These are phyloP conservation scores for Urophycis tenuis DNA, from an alignment of 2,797 vertebrate species.

Conservation along the genomic window DNA sequence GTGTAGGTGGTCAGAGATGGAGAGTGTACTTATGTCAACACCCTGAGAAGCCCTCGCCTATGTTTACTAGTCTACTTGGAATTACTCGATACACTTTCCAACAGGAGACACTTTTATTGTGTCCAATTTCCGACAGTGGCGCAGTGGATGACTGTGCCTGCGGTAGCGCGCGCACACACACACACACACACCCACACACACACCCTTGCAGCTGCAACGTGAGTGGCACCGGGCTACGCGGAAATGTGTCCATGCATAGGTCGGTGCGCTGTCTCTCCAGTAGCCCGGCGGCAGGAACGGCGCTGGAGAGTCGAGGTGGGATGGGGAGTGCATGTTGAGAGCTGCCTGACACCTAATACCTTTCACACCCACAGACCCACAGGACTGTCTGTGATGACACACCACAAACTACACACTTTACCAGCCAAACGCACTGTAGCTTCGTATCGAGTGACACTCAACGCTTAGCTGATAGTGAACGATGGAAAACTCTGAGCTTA, in stretches of 20 bases:
- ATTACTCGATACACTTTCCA: background rate
- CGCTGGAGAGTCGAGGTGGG: background rate
- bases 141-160: background rate
- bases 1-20: background rate
- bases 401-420: slow-evolving; percentile 23
- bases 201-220: background rate
- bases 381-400: slow-evolving; percentile 29
- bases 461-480: slow-evolving; percentile 29
- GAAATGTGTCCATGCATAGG: background rate
- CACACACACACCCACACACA: background rate
- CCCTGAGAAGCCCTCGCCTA: background rate
- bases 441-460: slow-evolving; percentile 36
- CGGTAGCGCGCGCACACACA: background rate
- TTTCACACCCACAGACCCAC: slow-evolving; percentile 30
- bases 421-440: slow-evolving; percentile 35
- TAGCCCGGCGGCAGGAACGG: slow-evolving; percentile 3
- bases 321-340: slow-evolving; percentile 31
- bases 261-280: slow-evolving; percentile 12
- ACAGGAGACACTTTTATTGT: background rate
- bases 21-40: background rate
- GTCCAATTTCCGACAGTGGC: background rate
- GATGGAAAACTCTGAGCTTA: slow-evolving; percentile 36
- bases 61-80: background rate
- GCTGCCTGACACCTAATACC: slow-evolving; percentile 22
- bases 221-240: background rate